Evolutionary conservation across 2,888 invertebrate species (phyloP), one percentile per base, ranked within the genome.

Genomic region (Lasiommata megera): DNA sequence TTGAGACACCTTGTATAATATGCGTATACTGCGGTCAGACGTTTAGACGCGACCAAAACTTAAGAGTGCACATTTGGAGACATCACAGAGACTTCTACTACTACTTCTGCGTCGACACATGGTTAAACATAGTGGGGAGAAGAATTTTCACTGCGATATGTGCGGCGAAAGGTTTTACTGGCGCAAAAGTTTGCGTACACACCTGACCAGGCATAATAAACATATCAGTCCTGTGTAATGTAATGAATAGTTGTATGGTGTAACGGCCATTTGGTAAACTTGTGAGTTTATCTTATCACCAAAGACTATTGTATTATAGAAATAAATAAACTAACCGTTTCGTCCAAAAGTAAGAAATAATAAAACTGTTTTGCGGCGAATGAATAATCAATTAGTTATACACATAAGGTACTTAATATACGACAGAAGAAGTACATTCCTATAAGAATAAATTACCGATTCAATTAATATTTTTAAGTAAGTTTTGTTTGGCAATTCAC

Each of bases 111-210:
- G 84, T 36, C 69, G 87, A 1, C 90, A 89, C 50, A 87, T 89
- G 87, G 82, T 88, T 0, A 89, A 87, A 48, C 89, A 89, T 55
- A 89, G 89, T 40, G 92, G 92, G 1, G 92, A 92, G 37, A 92
- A 91, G 56, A 90, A 88, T 46, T 92, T 92, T 59, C 91, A 93
- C 51, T 93, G 94, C 61, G 92, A 93, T 46, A 78, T 93, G 1
- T 94, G 94, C 57, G 92, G 92, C 0, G 92, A 92, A 60, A 85
- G 92, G 65, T 92, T 93, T 62, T 92, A 92, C 37, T 93, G 93
- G 77, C 86, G 93, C 55, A 93, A 93, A 54, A 93, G 93, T 67
- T 75, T 94, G 29, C 88, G 92, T 12, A 92, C 92, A 0, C 94
- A 94, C 64, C 86, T 92, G 72, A 85, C 79, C 28, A 79, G 84